Evolutionary conservation across 2,888 invertebrate species (phyloP), one percentile per base, ranked within the genome.

Genomic region (Muschampia plurimacula): DNA sequence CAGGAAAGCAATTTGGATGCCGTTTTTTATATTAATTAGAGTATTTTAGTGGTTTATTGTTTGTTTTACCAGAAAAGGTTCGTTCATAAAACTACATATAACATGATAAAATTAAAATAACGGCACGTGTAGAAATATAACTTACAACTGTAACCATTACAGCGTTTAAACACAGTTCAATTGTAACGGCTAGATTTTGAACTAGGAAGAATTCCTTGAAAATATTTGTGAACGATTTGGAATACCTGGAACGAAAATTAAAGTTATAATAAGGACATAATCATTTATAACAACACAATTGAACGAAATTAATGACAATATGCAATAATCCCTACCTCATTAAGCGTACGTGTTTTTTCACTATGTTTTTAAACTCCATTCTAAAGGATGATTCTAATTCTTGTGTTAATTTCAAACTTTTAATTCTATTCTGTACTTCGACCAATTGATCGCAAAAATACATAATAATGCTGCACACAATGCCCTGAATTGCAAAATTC

Each of bases 381-480:
- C 85, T 86, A 62, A 82, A 78, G 8, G 69, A 52, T 1, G 22
- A 60, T 8, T 88, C 88, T 39, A 75, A 81, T 3, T 77, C 81
- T 39, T 80, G 69, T 3, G 77, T 74, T 80, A 85, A 87, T 8
- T 82, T 75, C 67, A 92, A 79, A 22, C 62, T 68, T 55, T 78
- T 83, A 22, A 92, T 77, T 36, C 81, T 80, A 0, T 74, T 55
- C 72, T 92, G 91, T 55, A 93, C 72, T 22, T 86, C 83, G 2
- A 82, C 74, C n/a, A 92, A 72, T 73, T 93, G 92, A 64, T 92
- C 91, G 68, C 91, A 89, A 52, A 93, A 71, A 73, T 92, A 93
- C 83, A 92, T 86, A 1, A 89, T 79, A 36, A 92, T 76, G 55
- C 91, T 88, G 75, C 91, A 90, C 0, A 92, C 83, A 1, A 92